These are phyloP conservation scores for Micrasema minimum DNA, from an alignment of 1,140 invertebrate genomes.

Conservation along the genomic window DNA sequence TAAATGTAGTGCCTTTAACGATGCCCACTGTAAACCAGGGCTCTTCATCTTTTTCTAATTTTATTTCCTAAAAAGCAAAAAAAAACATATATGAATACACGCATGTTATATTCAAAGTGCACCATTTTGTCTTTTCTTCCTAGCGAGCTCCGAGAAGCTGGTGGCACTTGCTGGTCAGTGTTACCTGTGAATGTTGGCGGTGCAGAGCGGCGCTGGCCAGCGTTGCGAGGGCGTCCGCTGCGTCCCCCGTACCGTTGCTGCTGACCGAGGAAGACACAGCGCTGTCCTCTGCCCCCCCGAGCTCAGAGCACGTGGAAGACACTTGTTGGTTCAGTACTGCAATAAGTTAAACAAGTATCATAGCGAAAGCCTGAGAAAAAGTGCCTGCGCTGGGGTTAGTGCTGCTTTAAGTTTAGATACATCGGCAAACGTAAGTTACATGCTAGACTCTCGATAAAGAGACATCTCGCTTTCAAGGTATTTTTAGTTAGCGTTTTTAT, in stretches of 20 bases:
- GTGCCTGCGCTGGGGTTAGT: no score
- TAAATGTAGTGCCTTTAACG: conserved; percentile 65
- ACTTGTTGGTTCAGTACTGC: conserved; percentile 47
- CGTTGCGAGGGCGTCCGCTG: conserved; percentile 64
- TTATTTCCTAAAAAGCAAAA: conserved; percentile 55
- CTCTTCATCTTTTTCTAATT: conserved; percentile 61
- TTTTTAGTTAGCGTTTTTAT: no score
- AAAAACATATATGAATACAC: conserved; percentile 6
- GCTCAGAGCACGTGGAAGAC: conserved; percentile 52
- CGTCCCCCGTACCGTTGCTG: conserved; percentile 59
- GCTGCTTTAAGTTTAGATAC: no score
- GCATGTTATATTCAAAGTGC: no score
- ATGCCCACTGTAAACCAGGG: conserved; percentile 66
- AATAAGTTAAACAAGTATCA: conserved; percentile 49
- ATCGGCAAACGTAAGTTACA: no score
- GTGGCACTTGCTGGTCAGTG: no score
- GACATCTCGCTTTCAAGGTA: no score
- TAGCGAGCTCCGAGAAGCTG: no score
- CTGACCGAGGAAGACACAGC: conserved; percentile 59
- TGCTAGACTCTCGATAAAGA: no score
- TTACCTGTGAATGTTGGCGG: conserved; percentile 56
- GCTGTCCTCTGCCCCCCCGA: conserved; percentile 52
- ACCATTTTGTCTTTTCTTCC: no score
- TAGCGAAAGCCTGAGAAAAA: no score
- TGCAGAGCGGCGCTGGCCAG: conserved; percentile 64